Conservation (phyloP, 2,113 vertebrate genomes). For the Lamprotornis superbus region DNA sequence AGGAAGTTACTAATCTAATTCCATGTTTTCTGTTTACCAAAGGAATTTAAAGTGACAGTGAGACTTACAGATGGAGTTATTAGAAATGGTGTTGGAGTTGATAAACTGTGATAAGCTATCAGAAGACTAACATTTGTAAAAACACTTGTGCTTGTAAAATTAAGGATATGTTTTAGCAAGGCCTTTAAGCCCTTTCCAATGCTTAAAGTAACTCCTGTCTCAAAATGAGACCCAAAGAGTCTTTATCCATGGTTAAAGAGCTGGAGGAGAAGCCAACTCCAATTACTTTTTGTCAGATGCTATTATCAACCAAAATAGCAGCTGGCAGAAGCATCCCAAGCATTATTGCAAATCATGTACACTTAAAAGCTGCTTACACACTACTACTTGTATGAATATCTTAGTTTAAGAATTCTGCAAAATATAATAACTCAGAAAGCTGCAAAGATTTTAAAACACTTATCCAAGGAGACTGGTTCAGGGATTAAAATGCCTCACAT, state of each 20-base stretch:
- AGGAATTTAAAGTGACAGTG: constrained; percentile 15
- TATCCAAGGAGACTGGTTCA: background rate
- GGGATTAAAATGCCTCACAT: constrained; percentile 10
- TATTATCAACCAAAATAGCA: background rate
- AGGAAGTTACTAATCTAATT: constrained; percentile 5
- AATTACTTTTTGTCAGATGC: background rate
- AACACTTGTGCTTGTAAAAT: background rate
- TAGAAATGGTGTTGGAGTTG: background rate
- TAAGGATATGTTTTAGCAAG: background rate
- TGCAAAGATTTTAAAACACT: background rate
- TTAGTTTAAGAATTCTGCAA: background rate
- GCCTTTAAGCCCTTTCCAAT: background rate
- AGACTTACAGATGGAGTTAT: background rate
- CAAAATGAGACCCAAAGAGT: background rate
- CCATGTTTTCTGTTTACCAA: background rate
- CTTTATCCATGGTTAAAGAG: background rate
- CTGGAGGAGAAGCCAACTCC: background rate
- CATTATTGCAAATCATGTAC: background rate
- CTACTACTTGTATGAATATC: background rate
- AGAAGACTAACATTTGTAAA: background rate
- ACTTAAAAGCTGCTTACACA: background rate
- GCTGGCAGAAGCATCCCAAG: background rate
- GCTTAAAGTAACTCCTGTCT: background rate
- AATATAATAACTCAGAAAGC: background rate
- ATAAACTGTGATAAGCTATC: background rate